Base-by-base conservation (phyloP, 2,888 invertebrate genomes). In the Spatulosminthurus flaviceps region DNA sequence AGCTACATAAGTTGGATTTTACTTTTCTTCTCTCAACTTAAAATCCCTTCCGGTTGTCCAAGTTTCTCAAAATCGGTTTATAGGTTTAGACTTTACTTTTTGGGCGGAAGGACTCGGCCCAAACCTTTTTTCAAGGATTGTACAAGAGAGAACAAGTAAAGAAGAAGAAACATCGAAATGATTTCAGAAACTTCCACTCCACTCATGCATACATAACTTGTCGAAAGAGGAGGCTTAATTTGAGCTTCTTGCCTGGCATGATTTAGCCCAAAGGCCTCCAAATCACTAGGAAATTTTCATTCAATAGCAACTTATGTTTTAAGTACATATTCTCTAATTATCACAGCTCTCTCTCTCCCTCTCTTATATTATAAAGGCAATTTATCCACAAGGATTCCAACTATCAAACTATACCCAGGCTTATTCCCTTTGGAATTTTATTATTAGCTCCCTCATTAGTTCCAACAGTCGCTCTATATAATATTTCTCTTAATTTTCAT, bases 141-240 rank as follows among this genome's bases (percentile, higher is more conserved):
- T n/a, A n/a, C n/a, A n/a, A n/a, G n/a, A n/a, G n/a, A n/a, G n/a
- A n/a, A n/a, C n/a, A n/a, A n/a, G n/a, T n/a, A n/a, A n/a, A n/a
- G n/a, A 60, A 16, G 73, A 73, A 73, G 70, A 75, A 76, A 79
- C 79, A 79, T 77, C 72, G 76, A 79, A 79, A 79, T 76, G 61
- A 79, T 79, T 79, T 79, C 77, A 79, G 76, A 79, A 79, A 79
- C 79, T 79, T 79, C 72, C 42, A 22, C 61, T 79, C 66, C 76
- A 76, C 64, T 79, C 79, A 79, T 79, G 79, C 51, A 51, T 51
- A 19, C 79, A 79, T 79, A 79, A 60, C 73, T 64, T 66, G 61
- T 78, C 73, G 78, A 78, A 78, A 78, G 51, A 51, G 51, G n/a
- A 51, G 78, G 73, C 42, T 78, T 78, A 78, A 78, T 78, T n/a